These are phyloP conservation scores for Zygothrica quintamaculata DNA, from an alignment of 2,888 invertebrate genomes.

Conservation along the genomic window DNA sequence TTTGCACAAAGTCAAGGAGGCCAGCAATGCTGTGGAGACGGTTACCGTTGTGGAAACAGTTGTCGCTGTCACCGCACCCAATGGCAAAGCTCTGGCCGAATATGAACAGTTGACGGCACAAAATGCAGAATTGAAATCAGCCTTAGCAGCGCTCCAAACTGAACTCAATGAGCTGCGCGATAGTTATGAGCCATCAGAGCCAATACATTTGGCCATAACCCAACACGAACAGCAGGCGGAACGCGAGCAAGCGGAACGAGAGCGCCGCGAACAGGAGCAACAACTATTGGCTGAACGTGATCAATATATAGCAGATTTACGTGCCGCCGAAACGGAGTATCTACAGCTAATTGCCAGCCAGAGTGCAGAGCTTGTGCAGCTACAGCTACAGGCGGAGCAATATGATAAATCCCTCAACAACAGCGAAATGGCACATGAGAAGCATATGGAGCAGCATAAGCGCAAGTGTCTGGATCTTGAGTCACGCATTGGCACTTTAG, in stretches of 20 bases:
- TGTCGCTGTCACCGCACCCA: slow-evolving; percentile 81
- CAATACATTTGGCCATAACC: slow-evolving; percentile 41
- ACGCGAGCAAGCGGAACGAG: neutral
- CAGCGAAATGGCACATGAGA: slow-evolving; percentile 79
- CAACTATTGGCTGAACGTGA: slow-evolving; percentile 19
- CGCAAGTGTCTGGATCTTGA: slow-evolving; percentile 76
- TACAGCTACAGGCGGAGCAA: slow-evolving; percentile 70
- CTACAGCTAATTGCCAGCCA: slow-evolving; percentile 85
- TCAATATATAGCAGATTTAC: slow-evolving; percentile 26
- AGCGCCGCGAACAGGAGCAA: neutral
- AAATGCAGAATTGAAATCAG: slow-evolving; percentile 75
- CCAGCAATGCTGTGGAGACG: slow-evolving; percentile 80
- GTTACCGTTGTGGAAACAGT: slow-evolving; percentile 80
- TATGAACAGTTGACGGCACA: slow-evolving; percentile 82
- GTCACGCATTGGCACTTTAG: slow-evolving; percentile 66
- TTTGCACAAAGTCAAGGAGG: slow-evolving; percentile 80
- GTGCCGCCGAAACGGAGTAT: slow-evolving; percentile 83
- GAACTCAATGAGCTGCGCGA: slow-evolving; percentile 69
- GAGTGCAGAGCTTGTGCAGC: slow-evolving; percentile 80
- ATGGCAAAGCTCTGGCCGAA: slow-evolving; percentile 82
- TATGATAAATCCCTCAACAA: slow-evolving; percentile 72
- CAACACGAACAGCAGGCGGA: slow-evolving; percentile 11
- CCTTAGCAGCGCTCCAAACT: slow-evolving; percentile 63
- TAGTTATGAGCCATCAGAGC: slow-evolving; percentile 70
- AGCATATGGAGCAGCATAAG: slow-evolving; percentile 78